Conservation (phyloP, 2,797 vertebrate genomes). For the Euthynnus affinis region DNA sequence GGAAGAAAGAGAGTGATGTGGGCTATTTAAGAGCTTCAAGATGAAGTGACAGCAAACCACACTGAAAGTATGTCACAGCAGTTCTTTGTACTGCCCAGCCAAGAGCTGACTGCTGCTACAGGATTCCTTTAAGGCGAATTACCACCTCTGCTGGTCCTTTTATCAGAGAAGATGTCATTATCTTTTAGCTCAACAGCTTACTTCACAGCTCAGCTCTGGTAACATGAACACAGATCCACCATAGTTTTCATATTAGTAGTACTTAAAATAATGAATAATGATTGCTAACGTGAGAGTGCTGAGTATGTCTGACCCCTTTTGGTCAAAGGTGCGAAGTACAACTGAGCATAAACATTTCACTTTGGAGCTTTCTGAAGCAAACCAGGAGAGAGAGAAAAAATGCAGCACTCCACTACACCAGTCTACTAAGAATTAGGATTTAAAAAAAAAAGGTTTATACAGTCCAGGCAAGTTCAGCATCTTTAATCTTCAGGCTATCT, state of each 20-base stretch:
- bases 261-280: not conserved
- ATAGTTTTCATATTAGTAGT: not conserved
- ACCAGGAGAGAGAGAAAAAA: not conserved
- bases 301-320: conserved; percentile 62
- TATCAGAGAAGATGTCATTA: conserved; percentile 17
- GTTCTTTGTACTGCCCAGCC: conserved; percentile 49
- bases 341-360: not conserved
- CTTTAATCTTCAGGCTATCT: conserved; percentile 18
- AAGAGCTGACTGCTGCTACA: conserved; percentile 33
- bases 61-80: conserved; percentile 61
- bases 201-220: conserved; percentile 10
- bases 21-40: conserved; percentile 64
- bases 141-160: conserved; percentile 23
- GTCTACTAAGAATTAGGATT: conserved; percentile 20
- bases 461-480: conserved; percentile 12
- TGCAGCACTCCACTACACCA: too few relatives aligned
- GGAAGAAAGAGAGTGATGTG: conserved; percentile 56
- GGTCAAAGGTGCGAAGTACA: conserved; percentile 59
- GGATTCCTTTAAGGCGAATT: conserved; percentile 31
- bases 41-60: conserved; percentile 65
- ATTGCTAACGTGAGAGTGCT: not conserved
- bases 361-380: not conserved
- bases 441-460: conserved; percentile 20
- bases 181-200: conserved; percentile 1
- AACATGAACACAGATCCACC: not conserved